Base-by-base conservation (phyloP, 2,113 vertebrate genomes). In the Tiliqua scincoides region DNA sequence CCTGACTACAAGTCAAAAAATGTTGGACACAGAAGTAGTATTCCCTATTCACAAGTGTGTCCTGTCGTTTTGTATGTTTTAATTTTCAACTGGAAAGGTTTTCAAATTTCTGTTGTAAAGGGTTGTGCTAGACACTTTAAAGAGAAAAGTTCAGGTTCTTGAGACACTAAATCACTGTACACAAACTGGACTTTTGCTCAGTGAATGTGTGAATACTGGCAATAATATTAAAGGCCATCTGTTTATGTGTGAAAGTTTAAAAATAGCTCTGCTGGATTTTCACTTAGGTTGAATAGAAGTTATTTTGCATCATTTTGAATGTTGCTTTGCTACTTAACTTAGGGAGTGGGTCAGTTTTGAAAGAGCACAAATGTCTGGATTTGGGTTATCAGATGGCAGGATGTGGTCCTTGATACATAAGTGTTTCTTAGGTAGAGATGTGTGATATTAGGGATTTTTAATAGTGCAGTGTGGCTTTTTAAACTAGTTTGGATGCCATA, bases 91-190 rank as follows among this genome's bases (percentile, higher is more conserved):
- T 71, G 3, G 18, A 32, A 71, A 20, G 37, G 18, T 71, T 71
- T 21, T 71, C 32, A 40, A 37, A 37, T 6, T 71, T 37, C 18
- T 71, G 32, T 71, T 71, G 70, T 7, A 71, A 71, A 5, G 9
- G 17, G 20, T 14, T 35, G 68, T 35, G 4, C 68, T 71, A 71
- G 63, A 65, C 8, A 65, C 27, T 30, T 65, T 65, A 65, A 65
- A 30, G 35, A 40, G 2, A 0, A 0, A 6, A 20, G 21, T 37
- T 37, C 4, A 71, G 68, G 18, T 5, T 71, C 17, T 71, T n/a
- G 30, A 6, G 30, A 35, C 21, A 21, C 18, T 20, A 71, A 71
- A 37, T 71, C 32, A 71, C 17, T 71, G 68, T 37, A 9, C 15
- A 17, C 35, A 6, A 21, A 32, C 37, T 7, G 3, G 10, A 32